Evolutionary conservation across 1,140 invertebrate genomes (phyloP).

Genomic region (Nymphalis io): DNA sequence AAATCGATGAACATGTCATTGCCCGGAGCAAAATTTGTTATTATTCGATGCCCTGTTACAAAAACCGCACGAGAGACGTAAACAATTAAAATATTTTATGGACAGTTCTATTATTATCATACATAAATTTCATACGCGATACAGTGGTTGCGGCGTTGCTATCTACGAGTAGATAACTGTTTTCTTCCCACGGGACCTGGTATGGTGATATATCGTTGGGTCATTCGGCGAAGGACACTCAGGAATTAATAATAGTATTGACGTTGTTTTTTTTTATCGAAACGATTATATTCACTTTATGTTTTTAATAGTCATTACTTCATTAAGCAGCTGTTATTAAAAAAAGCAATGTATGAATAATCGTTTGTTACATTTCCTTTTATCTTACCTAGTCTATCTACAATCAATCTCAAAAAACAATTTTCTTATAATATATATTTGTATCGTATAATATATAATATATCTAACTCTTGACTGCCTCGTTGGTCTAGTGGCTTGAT

Average conservation of each 20-base stretch:
- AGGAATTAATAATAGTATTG: constrained; percentile 20
- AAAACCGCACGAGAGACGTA: constrained; percentile 62
- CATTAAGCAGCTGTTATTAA: not conserved
- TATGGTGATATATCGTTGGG: constrained; percentile 39
- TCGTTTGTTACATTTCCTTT: too few species aligned
- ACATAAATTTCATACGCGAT: constrained; percentile 54
- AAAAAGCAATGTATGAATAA: too few species aligned
- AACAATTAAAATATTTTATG: constrained; percentile 68
- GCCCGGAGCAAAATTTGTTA: constrained; percentile 56
- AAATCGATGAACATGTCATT: constrained; percentile 59
- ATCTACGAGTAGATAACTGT: constrained; percentile 58
- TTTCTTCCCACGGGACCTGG: constrained; percentile 70
- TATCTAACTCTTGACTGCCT: too few species aligned
- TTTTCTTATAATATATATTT: too few species aligned
- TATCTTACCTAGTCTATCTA: too few species aligned
- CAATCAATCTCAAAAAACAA: too few species aligned
- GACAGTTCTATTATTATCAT: constrained; percentile 54
- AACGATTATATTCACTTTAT: not conserved
- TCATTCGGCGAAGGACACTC: constrained; percentile 47
- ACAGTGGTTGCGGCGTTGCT: constrained; percentile 46
- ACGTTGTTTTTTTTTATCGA: constrained; percentile 13
- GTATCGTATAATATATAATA: too few species aligned
- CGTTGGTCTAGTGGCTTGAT: too few species aligned
- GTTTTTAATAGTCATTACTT: not conserved
- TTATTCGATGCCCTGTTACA: constrained; percentile 53